Conservation (phyloP, 2,113 vertebrate genomes). For the Elephas maximus region DNA sequence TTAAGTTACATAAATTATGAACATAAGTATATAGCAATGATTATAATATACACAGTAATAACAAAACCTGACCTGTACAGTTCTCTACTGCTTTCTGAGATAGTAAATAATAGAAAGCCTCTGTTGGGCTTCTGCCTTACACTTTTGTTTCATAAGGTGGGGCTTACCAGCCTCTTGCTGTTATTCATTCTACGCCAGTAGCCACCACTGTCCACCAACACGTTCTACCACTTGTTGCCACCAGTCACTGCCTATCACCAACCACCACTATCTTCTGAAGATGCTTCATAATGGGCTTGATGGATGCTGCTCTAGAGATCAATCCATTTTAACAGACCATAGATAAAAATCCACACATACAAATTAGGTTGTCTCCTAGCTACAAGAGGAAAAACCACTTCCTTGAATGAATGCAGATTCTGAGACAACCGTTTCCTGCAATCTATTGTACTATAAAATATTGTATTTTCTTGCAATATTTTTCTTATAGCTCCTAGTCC, state of each 20-base stretch:
- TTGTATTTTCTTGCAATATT: not conserved
- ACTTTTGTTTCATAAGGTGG: not conserved
- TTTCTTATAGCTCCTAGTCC: not conserved
- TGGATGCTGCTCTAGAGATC: not conserved
- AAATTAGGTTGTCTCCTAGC: not conserved
- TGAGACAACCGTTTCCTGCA: not conserved
- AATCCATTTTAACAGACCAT: not conserved
- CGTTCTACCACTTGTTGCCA: not conserved
- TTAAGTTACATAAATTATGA: not conserved
- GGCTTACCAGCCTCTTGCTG: not conserved
- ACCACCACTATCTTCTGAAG: not conserved
- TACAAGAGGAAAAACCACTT: not conserved
- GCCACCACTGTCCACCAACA: not conserved
- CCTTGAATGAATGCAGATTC: not conserved
- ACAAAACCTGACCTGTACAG: not conserved
- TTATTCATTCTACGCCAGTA: not conserved
- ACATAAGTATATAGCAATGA: not conserved
- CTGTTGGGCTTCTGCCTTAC: not conserved
- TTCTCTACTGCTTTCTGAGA: not conserved
- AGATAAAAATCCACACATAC: not conserved
- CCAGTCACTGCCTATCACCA: not conserved
- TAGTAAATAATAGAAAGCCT: not conserved
- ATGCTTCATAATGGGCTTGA: not conserved
- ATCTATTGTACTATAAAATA: not conserved
- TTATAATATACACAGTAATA: not conserved